Percentiles rank a stretch among this genome's conserved stretches.
Conservation (phyloP, 2,797 vertebrate genomes). For the Chaenodraco wilsoni region DNA sequence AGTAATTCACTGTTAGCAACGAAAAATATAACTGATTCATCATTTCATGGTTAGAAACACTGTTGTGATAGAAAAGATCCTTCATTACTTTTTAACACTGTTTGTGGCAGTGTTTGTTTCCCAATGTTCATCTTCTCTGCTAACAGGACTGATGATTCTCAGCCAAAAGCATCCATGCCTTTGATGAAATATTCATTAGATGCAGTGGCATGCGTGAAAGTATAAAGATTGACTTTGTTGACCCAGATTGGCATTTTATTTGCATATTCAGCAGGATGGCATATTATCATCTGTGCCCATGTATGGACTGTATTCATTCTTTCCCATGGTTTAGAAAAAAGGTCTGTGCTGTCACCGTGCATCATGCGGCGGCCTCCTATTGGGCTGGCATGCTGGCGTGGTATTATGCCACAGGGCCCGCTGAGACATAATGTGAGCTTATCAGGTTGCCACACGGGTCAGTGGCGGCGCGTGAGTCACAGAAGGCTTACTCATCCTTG, state of each 20-base stretch:
- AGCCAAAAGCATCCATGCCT: constrained; percentile 38
- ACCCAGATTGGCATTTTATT: constrained; percentile 56
- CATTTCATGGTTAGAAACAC: constrained; percentile 8
- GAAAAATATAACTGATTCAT: not conserved
- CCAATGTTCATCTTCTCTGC: constrained; percentile 44
- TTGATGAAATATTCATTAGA: constrained; percentile 54
- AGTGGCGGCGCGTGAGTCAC: constrained; percentile 77
- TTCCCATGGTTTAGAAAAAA: constrained; percentile 31
- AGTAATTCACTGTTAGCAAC: constrained; percentile 7
- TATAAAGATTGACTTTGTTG: constrained; percentile 47
- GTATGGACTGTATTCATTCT: constrained; percentile 52
- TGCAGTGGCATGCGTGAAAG: constrained; percentile 33
- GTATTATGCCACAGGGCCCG: constrained; percentile 66
- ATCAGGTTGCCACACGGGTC: constrained; percentile 80
- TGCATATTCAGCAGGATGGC: constrained; percentile 58
- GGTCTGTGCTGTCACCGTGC: constrained; percentile 63
- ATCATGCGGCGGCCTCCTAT: constrained; percentile 70
- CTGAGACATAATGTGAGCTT: constrained; percentile 79
- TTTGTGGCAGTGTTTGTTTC: not conserved
- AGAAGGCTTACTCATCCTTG: constrained; percentile 59
- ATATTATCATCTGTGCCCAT: constrained; percentile 60
- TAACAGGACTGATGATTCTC: constrained; percentile 39
- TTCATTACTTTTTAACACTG: not conserved
- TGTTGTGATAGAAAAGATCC: not conserved
- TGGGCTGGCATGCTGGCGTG: constrained; percentile 64